phyloP scores from a whole-genome alignment of 2,888 invertebrate species.

The Phengaris alcon region DNA sequence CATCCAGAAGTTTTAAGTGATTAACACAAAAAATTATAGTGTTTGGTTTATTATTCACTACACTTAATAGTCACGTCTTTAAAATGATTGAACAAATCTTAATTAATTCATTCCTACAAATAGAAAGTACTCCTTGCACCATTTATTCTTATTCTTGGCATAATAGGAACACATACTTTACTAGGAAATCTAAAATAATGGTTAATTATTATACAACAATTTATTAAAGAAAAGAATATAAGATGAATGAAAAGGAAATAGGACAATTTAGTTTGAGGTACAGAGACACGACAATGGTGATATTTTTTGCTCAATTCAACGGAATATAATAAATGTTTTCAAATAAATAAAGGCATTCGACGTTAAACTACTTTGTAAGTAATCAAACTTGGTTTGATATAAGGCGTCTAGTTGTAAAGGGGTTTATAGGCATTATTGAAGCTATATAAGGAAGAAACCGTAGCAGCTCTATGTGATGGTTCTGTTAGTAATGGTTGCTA shows the following conservation, averaged over 20 bases:
- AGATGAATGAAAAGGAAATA: constrained; percentile 70
- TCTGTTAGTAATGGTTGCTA: background rate
- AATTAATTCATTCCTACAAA: background rate
- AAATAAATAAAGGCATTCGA: constrained; percentile 21
- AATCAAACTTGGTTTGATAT: constrained; percentile 18
- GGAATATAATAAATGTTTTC: constrained; percentile 17
- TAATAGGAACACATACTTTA: background rate
- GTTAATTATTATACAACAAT: constrained; percentile 18
- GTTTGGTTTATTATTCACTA: background rate
- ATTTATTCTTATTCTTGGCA: no score
- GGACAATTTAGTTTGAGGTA: constrained; percentile 63
- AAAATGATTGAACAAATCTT: background rate
- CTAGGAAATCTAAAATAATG: background rate
- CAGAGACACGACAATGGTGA: constrained; percentile 63
- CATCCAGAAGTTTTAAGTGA: no score
- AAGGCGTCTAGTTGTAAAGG: constrained; percentile 1
- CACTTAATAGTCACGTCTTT: background rate
- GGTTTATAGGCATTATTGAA: constrained; percentile 1
- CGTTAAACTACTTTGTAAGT: constrained; percentile 1
- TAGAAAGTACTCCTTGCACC: no score
- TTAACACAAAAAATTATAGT: background rate
- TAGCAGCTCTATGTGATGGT: background rate
- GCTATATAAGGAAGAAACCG: constrained; percentile 15
- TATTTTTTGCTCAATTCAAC: constrained; percentile 40
- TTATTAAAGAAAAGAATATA: constrained; percentile 46